phyloP scores from a whole-genome alignment of 92 coral and sea anemone species.

The Palythoa heliodiscus region DNA sequence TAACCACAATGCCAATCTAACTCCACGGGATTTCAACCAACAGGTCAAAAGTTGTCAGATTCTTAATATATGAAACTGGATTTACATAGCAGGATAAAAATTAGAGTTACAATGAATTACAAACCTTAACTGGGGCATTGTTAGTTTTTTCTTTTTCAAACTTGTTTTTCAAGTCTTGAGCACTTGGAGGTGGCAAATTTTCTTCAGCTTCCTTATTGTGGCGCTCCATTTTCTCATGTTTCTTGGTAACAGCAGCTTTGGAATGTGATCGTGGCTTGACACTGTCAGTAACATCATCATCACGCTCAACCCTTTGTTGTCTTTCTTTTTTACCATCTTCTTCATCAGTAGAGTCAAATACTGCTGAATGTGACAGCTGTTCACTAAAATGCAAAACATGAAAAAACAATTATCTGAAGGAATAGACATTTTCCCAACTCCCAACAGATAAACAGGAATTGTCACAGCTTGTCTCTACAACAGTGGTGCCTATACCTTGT shows the following conservation, averaged over 20 bases:
- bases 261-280: slow-evolving; percentile 19
- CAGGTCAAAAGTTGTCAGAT: too few relatives aligned
- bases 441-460: too few relatives aligned
- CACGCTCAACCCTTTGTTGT: background rate
- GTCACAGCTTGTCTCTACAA: too few relatives aligned
- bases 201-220: slow-evolving; percentile 24
- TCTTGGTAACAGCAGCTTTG: slow-evolving; percentile 23
- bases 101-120: background rate
- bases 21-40: too few relatives aligned
- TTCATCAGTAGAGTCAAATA: slow-evolving; percentile 53
- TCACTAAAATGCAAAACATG: slow-evolving; percentile 19
- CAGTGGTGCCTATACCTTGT: too few relatives aligned
- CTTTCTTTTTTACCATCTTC: slow-evolving; percentile 45
- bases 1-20: too few relatives aligned
- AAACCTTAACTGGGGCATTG: slow-evolving; percentile 41
- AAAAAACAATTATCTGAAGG: background rate
- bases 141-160: slow-evolving; percentile 68
- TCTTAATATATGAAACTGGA: too few relatives aligned
- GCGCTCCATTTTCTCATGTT: slow-evolving; percentile 15
- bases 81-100: too few relatives aligned
- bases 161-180: slow-evolving; percentile 55
- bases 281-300: slow-evolving; percentile 32
- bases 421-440: background rate
- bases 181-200: slow-evolving; percentile 19
- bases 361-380: slow-evolving; percentile 28